These are phyloP conservation scores for Phaethornis superciliosus DNA, from an alignment of 2,113 vertebrate genomes.

Conservation along the genomic window DNA sequence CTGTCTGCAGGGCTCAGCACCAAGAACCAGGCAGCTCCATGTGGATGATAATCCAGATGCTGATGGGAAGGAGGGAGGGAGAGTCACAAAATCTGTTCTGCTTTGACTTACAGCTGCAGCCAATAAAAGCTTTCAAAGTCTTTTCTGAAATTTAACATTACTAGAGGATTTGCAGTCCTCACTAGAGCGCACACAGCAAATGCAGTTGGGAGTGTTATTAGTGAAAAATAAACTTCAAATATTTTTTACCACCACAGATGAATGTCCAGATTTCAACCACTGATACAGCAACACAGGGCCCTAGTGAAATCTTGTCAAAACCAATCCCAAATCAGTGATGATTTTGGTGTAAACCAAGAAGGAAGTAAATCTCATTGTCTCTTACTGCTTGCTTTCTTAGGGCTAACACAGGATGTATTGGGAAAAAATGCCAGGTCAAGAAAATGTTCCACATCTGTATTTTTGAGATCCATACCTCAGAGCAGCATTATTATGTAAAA, in stretches of 20 bases:
- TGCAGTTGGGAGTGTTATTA: background rate
- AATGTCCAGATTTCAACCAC: background rate
- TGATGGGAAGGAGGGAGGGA: background rate
- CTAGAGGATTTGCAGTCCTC: background rate
- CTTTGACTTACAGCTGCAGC: constrained; percentile 48
- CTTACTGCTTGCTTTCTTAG: background rate
- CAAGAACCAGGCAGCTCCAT: background rate
- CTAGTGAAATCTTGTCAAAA: background rate
- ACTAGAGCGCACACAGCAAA: background rate
- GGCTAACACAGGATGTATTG: background rate
- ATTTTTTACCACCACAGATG: background rate
- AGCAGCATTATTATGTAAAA: background rate
- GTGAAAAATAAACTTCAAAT: background rate
- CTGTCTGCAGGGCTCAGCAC: background rate
- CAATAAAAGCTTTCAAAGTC: constrained; percentile 61
- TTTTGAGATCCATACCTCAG: background rate
- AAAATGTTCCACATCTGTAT: too few relatives aligned
- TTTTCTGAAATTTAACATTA: constrained; percentile 28
- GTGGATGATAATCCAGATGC: background rate
- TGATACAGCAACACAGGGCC: background rate
- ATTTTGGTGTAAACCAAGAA: background rate
- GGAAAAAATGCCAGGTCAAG: background rate
- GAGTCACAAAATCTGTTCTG: background rate
- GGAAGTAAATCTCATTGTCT: background rate
- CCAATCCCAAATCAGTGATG: background rate